Base-by-base conservation (phyloP, 92 coral and sea anemone species). In the Porites lobata region DNA sequence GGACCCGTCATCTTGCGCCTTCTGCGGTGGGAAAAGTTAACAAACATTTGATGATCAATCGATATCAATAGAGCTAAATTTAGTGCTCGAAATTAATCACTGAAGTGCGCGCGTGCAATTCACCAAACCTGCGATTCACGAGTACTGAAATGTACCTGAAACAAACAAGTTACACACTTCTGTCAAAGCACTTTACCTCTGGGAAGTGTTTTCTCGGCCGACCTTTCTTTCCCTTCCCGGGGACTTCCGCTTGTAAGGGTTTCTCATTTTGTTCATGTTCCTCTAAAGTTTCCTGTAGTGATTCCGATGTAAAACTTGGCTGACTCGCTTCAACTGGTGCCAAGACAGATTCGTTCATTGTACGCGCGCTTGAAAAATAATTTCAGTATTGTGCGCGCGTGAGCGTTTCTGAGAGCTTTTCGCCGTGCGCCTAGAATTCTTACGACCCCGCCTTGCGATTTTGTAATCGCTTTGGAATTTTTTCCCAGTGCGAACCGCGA, bases 201-300 rank as follows among this genome's bases (percentile, higher is more conserved):
- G 90, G 84, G 26, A 88, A 91, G 65, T 86, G 85, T 76, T 91
- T 96, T 74, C 90, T 83, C 68, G 98, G 96, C 73, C 96, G 85
- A 29, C 98, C 98, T 75, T 96, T 76, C 88, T 93, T 96, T 20
- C 94, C 92, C 69, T 92, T 94, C 62, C 83, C 91, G 69, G 92
- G 90, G 56, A 91, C 76, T 85, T 88, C 88, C 90, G 81, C 76
- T 56, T 66, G 84, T 74, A 74, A 43, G 52, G 50, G 68, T 61
- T 85, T 79, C 66, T 68, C 93, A 69, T 79, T 86, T 78, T 82
- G 91, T 79, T 89, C 72, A 65, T 62, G 86, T 54, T 95, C 92
- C 83, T 87, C 72, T 76, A 70, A 84, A 43, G 90, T 69, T 91
- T 91, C 86, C 87, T 79, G 92, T 17, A 78, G 63, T 10, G 77